Conservation (phyloP, 1,140 invertebrate genomes). For the Achatina immaculata region DNA sequence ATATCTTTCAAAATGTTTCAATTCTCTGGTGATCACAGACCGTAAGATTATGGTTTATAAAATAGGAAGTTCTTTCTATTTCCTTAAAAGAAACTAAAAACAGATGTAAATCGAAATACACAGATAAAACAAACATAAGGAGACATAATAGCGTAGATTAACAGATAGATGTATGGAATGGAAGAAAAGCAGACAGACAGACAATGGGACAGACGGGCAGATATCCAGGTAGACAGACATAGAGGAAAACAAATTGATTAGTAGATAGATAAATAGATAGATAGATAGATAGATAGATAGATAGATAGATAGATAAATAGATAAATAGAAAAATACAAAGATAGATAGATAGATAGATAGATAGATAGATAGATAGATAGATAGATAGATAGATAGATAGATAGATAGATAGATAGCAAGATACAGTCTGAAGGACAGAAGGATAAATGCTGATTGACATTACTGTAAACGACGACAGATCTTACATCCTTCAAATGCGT, state of each 20-base stretch:
- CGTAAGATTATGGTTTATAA: no score
- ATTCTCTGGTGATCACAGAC: no score
- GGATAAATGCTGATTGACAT: not conserved
- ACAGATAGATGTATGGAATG: not conserved
- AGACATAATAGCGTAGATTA: no score
- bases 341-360: conserved; percentile 4
- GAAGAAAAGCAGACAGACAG: not conserved
- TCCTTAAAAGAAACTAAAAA: no score
- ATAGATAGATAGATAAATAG: no score
- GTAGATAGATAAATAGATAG: no score
- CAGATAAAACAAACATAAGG: not conserved
- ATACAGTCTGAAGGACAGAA: not conserved
- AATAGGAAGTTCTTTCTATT: no score
- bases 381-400: conserved; percentile 4
- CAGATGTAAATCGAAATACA: no score
- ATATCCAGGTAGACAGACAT: not conserved
- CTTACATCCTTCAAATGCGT: not conserved
- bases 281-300: no score
- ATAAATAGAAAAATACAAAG: not conserved
- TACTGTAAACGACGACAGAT: not conserved
- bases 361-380: conserved; percentile 4
- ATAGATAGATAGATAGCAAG: conserved; percentile 1
- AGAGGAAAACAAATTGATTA: not conserved
- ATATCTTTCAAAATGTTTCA: no score
- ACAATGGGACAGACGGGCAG: not conserved